These are phyloP conservation scores for Numida meleagris DNA, from an alignment of 2,113 vertebrate genomes.

Conservation along the genomic window DNA sequence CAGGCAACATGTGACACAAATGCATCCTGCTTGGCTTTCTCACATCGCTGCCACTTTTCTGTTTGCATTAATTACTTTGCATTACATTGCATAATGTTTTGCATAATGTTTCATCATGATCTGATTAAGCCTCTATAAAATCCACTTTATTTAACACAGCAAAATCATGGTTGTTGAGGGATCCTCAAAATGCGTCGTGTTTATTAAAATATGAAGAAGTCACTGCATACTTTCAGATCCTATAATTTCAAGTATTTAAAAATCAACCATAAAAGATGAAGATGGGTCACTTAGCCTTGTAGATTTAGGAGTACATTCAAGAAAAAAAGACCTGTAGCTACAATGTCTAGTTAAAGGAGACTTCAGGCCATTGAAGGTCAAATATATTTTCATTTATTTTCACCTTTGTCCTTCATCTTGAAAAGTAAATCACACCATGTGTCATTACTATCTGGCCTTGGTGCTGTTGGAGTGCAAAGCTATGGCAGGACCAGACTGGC, in stretches of 20 bases:
- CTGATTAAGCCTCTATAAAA: slow-evolving; percentile 49
- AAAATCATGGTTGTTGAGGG: slow-evolving; percentile 2
- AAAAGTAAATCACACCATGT: not conserved
- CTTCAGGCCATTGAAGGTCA: not conserved
- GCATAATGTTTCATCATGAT: slow-evolving; percentile 67
- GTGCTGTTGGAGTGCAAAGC: not conserved
- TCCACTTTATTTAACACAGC: slow-evolving; percentile 38
- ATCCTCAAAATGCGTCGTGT: not conserved
- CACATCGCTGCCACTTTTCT: not conserved
- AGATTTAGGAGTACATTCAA: not conserved
- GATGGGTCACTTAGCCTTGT: not conserved
- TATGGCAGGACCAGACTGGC: rapidly evolving
- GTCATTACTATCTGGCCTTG: not conserved
- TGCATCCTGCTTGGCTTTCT: not conserved
- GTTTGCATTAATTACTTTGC: slow-evolving; percentile 48
- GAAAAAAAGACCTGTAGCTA: not conserved
- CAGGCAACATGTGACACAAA: slow-evolving; percentile 19
- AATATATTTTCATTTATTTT: not conserved
- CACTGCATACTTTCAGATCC: not conserved
- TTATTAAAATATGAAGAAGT: slow-evolving; percentile 6
- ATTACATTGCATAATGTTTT: slow-evolving; percentile 66
- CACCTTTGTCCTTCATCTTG: not conserved
- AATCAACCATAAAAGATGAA: not conserved
- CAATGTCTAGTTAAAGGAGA: not conserved
- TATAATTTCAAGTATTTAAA: slow-evolving; percentile 1